These are phyloP conservation scores for Mesocricetus auratus DNA, from an alignment of 2,113 vertebrate genomes.

Conservation along the genomic window DNA sequence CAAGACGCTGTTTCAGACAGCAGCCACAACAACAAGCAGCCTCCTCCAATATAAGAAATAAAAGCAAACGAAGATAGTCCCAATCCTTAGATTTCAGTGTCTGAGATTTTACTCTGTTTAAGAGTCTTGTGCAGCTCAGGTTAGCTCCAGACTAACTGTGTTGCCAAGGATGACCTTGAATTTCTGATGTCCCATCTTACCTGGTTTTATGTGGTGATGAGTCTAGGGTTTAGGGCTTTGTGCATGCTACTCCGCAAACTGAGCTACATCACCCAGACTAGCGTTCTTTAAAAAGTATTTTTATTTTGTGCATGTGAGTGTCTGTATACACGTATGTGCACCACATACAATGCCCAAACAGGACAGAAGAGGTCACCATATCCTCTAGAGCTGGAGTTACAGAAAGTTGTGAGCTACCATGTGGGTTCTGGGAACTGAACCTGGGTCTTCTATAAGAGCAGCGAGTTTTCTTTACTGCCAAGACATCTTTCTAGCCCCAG, in stretches of 20 bases:
- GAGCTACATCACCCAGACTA: background rate
- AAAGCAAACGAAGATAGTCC: background rate
- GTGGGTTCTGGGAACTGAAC: background rate
- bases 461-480: background rate
- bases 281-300: background rate
- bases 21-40: background rate
- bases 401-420: background rate
- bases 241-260: background rate
- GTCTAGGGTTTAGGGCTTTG: background rate
- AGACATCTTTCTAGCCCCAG: background rate
- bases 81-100: background rate
- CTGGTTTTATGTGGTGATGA: background rate
- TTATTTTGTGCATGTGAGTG: background rate
- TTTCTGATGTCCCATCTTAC: too few species aligned
- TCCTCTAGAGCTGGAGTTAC: background rate
- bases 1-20: background rate
- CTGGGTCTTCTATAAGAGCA: background rate
- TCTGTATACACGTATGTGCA: too few species aligned
- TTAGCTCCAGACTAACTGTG: background rate
- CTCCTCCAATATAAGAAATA: background rate
- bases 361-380: background rate
- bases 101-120: background rate
- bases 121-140: background rate
- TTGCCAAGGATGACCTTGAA: background rate
- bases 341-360: too few species aligned